Conservation (phyloP, 2,113 vertebrate species). For the Astur gentilis region DNA sequence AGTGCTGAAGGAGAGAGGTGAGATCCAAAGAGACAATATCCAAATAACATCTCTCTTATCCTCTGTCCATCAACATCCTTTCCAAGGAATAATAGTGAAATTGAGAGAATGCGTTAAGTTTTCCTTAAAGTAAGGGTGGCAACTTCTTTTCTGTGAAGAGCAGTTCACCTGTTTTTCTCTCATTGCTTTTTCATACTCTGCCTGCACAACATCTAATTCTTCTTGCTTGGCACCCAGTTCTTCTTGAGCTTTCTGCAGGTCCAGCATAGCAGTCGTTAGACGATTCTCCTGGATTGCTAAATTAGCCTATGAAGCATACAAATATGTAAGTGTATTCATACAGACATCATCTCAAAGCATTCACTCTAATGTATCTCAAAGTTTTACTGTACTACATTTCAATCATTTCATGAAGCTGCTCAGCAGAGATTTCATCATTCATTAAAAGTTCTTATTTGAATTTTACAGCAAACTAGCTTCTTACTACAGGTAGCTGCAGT, state of each 20-base stretch:
- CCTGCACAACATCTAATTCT: constrained; percentile 82
- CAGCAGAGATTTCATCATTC: neutral
- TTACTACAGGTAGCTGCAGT: neutral
- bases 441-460: neutral
- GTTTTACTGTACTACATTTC: neutral
- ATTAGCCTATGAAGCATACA: constrained; percentile 74
- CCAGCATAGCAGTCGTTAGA: constrained; percentile 75
- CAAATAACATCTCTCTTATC: neutral
- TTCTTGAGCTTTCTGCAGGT: constrained; percentile 82
- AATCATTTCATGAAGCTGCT: neutral
- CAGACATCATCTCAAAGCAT: neutral
- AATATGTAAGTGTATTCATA: neutral
- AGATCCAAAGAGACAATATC: neutral
- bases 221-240: constrained; percentile 83
- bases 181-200: constrained; percentile 81
- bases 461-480: neutral
- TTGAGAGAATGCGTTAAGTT: neutral
- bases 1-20: neutral
- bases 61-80: neutral
- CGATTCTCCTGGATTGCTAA: constrained; percentile 83
- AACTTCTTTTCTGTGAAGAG: neutral
- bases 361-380: neutral
- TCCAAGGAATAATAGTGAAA: neutral
- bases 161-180: constrained; percentile 81
- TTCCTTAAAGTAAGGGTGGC: neutral